Evolutionary conservation across 2,113 vertebrate genomes (phyloP), one percentile per base, ranked within the genome.

Genomic region (Dasyurus viverrinus): DNA sequence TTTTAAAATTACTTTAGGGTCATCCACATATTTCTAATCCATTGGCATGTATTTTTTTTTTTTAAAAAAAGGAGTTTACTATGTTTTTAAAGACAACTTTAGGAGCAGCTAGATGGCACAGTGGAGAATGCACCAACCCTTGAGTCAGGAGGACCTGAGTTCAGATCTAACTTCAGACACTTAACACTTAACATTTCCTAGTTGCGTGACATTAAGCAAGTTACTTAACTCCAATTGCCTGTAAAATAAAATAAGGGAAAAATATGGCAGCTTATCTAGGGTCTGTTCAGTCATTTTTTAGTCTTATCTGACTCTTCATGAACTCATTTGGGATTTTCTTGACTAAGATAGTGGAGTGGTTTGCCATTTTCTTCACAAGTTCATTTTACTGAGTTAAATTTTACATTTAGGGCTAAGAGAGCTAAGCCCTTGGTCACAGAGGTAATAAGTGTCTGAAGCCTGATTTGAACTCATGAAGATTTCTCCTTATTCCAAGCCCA

Each of bases 21-120:
- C 89, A 93, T 46, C 48, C 68, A 91, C 90, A 96, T 90, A 96
- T 53, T 96, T 93, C 68, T 95, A 91, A 97, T 90, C 42, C 89
- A 54, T 92, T 94, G 90, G 47, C 76, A 54, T 19, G 30, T 30
- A 60, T 96, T 48, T 48, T 48, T 48, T 48, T 48, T 47, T 47
- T 47, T n/a, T n/a, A n/a, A n/a, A 91, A 84, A 54, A 89, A 55
- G 57, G 1, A 54, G 7, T 93, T 94, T 27, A 46, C 30, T 89
- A 95, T 93, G 48, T 93, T 89, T 48, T 53, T 42, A 47, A 54
- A 42, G 68, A 94, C 93, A 54, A 2, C 2, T 54, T 11, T 24
- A 92, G 93, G 0, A 50, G 48, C 8, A 52, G 50, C 50, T 52
- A 52, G 10, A 52, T 52, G 50, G 50, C 50, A 52, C 50, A 52